Evolutionary conservation across 2,888 invertebrate species (phyloP), one percentile per base, ranked within the genome.

Genomic region (Pseudococcus viburni): DNA sequence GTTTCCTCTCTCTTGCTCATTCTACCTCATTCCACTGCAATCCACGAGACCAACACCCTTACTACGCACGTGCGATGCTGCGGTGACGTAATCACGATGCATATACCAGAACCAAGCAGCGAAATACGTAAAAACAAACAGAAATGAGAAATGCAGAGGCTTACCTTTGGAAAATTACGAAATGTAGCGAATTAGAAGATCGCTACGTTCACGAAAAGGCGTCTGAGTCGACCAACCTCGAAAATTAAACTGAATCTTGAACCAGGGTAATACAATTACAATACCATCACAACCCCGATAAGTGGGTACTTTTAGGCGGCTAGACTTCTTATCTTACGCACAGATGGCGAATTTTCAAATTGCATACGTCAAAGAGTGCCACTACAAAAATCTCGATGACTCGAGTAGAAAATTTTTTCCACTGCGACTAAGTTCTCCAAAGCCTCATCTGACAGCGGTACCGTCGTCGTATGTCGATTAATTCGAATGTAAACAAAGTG

Each of bases 161-260:
- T 33, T 77, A 77, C 77, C 80, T 83, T 83, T 46, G 33, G n/a
- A 46, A 2, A 80, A 80, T 17, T 80, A 39, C 22, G 42, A 80
- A 39, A 22, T 19, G 6, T 19, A 46, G 19, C 46, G 19, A 42
- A 9, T 1, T 8, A 19, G 19, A 42, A 42, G 42, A 42, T 42
- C 42, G 80, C 46, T 26, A 42, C n/a, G 19, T 46, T 6, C n/a
- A 0, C 80, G 80, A 77, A 26, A 22, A 19, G 80, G 80, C 80
- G 80, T 83, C 80, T 83, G n/a, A 46, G 2, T 46, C 39, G 42
- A 46, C 12, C 80, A 46, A 83, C 80, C 80, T 83, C 80, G 12
- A 42, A 46, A 83, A 17, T 83, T 33, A 83, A 83, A 83, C 80
- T 83, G 80, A 83, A 83, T 46, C 19, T 83, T 42, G 42, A n/a